Evolutionary conservation across 2,888 invertebrate species (phyloP), one percentile per base, ranked within the genome.

Genomic region (Carpatolechia fugitivella): DNA sequence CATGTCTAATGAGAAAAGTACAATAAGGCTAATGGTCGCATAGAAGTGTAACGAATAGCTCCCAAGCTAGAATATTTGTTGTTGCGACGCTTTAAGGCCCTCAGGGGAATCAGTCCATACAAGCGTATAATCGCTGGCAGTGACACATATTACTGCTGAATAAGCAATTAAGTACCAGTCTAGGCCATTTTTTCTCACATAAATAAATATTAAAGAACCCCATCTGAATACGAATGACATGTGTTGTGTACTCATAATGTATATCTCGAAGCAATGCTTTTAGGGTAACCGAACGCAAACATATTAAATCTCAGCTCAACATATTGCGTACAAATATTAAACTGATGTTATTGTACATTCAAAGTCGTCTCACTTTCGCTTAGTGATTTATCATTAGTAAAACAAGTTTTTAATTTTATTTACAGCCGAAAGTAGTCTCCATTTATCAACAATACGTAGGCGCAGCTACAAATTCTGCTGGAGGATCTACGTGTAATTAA

Each of bases 71-170:
- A n/a, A n/a, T n/a, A n/a, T n/a, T n/a, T n/a, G n/a, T n/a, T 70
- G 60, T 66, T 68, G 66, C 62, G 65, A 62, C 70, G 69, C 69
- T 62, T 60, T 33, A 29, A 68, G 72, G 66, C 71, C 73, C 73
- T 69, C 67, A 73, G 75, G 77, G 76, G 71, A 74, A 72, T 78
- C 70, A 71, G 79, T 71, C 74, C 76, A 77, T 70, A 73, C 65
- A 66, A 74, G 80, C 76, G 74, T 64, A 71, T 80, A 79, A 82
- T 84, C 74, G 77, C 74, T 80, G 78, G 74, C 86, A 84, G 82
- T 85, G 85, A 84, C 82, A 83, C 71, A 82, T 74, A 80, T 85
- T 70, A 70, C 69, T 69, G 66, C 69, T 78, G 75, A 77, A 75
- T 74, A 72, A 79, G 74, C 74, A 77, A 79, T 80, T 78, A 80